Percentiles rank a stretch among this genome's conserved stretches.
Evolutionary conservation across 2,888 invertebrate species (phyloP).

Genomic region (Plemyria rubiginata): DNA sequence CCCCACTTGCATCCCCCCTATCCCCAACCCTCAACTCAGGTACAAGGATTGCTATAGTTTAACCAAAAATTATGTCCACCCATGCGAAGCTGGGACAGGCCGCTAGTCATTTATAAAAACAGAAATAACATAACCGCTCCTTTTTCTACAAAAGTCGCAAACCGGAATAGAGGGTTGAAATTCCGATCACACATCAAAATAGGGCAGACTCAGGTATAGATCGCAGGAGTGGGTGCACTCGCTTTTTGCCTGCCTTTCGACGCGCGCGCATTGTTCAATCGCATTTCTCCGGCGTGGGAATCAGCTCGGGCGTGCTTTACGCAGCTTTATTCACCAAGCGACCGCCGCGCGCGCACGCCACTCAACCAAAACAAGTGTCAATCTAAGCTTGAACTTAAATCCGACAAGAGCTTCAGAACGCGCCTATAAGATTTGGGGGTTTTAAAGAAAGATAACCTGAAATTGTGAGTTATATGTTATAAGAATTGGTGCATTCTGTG

Average conservation of each 20-base stretch:
- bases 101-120: not conserved
- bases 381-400: not conserved
- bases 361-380: slow-evolving; percentile 29
- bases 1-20: too few species aligned
- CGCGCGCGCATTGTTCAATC: slow-evolving; percentile 78
- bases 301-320: slow-evolving; percentile 74
- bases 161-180: slow-evolving; percentile 46
- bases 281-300: slow-evolving; percentile 84
- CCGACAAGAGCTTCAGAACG: not conserved
- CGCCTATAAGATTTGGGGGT: not conserved
- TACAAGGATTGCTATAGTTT: too few species aligned
- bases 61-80: too few species aligned
- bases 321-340: slow-evolving; percentile 59
- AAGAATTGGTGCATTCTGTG: slow-evolving; percentile 44
- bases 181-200: slow-evolving; percentile 63
- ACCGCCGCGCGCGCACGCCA: slow-evolving; percentile 64
- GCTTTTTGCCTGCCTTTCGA: slow-evolving; percentile 84
- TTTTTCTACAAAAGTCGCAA: not conserved
- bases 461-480: not conserved
- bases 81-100: too few species aligned
- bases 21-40: too few species aligned
- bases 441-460: not conserved
- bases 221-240: slow-evolving; percentile 57
- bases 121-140: not conserved
- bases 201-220: slow-evolving; percentile 76